phyloP scores from a whole-genome alignment of 2,888 invertebrate genomes.

The Standfussiana lucernea region DNA sequence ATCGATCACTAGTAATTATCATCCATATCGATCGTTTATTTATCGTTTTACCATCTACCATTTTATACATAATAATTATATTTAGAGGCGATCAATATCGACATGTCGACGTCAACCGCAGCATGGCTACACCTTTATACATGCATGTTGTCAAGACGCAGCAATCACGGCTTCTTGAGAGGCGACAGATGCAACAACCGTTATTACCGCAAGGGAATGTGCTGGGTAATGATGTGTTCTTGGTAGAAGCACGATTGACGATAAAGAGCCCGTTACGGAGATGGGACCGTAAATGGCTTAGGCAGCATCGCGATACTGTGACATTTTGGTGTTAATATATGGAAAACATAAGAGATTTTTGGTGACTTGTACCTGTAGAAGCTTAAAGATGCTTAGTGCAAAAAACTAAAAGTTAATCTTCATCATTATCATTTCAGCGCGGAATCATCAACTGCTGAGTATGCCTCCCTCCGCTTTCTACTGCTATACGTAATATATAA shows the following conservation, averaged over 20 bases:
- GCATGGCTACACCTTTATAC: constrained; percentile 21
- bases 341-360: neutral
- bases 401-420: neutral
- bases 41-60: neutral
- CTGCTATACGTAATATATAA: too few relatives aligned
- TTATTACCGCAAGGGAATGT: constrained; percentile 58
- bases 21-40: neutral
- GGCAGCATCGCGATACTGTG: neutral
- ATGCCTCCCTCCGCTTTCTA: neutral
- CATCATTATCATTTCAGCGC: neutral
- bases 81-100: neutral
- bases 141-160: constrained; percentile 29
- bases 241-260: constrained; percentile 53
- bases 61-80: too few relatives aligned
- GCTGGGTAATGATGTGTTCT: constrained; percentile 57
- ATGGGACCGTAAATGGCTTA: constrained; percentile 33
- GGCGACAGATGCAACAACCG: constrained; percentile 48
- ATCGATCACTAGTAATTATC: neutral
- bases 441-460: neutral
- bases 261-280: constrained; percentile 56
- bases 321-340: neutral
- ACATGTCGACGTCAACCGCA: neutral
- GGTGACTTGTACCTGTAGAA: neutral
- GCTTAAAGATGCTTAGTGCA: neutral
- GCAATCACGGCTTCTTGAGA: constrained; percentile 37